A percentile compares a stretch with the other conserved stretches of the same genome.
These are phyloP conservation scores for Pogona vitticeps DNA, from an alignment of 2,113 vertebrate species.

Conservation along the genomic window DNA sequence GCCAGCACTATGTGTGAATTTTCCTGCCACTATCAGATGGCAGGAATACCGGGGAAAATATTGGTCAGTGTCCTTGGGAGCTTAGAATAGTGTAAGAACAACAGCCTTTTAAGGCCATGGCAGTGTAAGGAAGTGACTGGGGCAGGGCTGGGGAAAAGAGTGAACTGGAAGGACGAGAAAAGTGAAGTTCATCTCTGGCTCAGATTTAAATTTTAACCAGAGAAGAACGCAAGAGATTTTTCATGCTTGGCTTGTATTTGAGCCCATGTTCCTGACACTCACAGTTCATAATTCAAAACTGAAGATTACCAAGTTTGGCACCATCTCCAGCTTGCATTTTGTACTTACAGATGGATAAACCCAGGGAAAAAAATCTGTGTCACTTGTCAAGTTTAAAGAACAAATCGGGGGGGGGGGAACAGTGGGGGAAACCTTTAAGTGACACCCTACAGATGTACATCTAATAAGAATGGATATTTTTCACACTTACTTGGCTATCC, in stretches of 20 bases:
- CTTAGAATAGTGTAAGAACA: background rate
- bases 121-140: background rate
- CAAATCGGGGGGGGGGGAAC: too few relatives aligned
- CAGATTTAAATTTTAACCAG: background rate
- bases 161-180: background rate
- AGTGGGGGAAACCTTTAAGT: too few relatives aligned
- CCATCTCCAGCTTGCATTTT: background rate
- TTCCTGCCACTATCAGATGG: too few relatives aligned
- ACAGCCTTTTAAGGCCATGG: background rate
- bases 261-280: too few relatives aligned
- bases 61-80: background rate
- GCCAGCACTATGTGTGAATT: background rate
- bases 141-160: background rate
- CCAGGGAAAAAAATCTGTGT: background rate
- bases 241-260: background rate
- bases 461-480: background rate
- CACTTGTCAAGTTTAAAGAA: background rate
- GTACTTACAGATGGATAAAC: background rate
- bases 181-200: background rate
- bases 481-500: background rate
- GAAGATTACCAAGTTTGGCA: background rate
- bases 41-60: background rate
- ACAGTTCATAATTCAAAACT: background rate
- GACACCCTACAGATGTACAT: background rate
- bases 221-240: background rate